These are phyloP conservation scores for Diaperis boleti DNA, from an alignment of 2,888 invertebrate species.

Conservation along the genomic window DNA sequence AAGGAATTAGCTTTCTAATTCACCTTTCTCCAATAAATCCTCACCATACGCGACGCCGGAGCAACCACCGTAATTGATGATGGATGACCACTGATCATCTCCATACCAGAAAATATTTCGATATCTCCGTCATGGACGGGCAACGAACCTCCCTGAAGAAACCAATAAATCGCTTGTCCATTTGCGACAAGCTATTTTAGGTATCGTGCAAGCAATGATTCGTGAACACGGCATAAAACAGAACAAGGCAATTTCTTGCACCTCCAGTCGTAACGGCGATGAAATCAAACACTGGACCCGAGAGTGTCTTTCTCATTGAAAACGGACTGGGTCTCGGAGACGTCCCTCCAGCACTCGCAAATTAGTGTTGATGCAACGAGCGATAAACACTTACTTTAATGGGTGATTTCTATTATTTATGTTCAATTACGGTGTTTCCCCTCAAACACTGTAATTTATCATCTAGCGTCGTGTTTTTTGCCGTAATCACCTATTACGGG, in stretches of 20 bases:
- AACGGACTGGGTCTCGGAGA: not conserved
- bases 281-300: conserved; percentile 3
- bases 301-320: conserved; percentile 3
- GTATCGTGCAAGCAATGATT: conserved; percentile 14
- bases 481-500: conserved; percentile 31
- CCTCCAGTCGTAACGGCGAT: conserved; percentile 5
- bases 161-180: not conserved
- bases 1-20: no score
- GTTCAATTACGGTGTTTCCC: conserved; percentile 34
- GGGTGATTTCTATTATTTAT: conserved; percentile 31
- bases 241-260: conserved; percentile 14
- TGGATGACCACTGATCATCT: not conserved
- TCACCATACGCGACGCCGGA: not conserved
- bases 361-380: conserved; percentile 23
- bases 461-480: conserved; percentile 28
- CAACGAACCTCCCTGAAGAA: conserved; percentile 6
- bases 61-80: not conserved
- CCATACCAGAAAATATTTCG: no score
- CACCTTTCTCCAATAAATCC: no score
- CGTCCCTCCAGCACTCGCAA: conserved; percentile 16
- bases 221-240: conserved; percentile 14
- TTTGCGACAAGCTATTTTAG: conserved; percentile 14
- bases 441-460: conserved; percentile 22
- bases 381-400: conserved; percentile 25
- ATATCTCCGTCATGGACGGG: no score